Evolutionary conservation across 1,140 invertebrate species (phyloP), one percentile per base, ranked within the genome.

Genomic region (Grapholita molesta): DNA sequence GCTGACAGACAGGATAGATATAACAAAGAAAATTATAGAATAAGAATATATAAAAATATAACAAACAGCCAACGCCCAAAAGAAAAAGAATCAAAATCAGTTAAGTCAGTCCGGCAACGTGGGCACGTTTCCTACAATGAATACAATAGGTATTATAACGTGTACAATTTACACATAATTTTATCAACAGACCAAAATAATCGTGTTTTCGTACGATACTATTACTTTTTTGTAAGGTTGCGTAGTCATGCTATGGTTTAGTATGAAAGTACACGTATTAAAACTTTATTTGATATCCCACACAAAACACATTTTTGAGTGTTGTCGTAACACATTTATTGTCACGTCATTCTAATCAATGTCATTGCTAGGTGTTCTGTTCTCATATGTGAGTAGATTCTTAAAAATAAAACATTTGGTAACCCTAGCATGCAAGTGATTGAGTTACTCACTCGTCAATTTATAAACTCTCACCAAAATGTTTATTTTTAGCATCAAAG

Each of bases 401-500:
- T 35, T 9, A 1, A 11, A 35, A 8, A 11, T 8, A 35, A 15
- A 32, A 21, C 3, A 6, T 30, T 61, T 61, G 24, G 8, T n/a
- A 25, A 12, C 55, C 55, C 55, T 61, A 28, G 0, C 7, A 5
- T 61, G 3, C 12, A 18, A 18, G 55, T 25, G 55, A 61, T 61
- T 32, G 55, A 61, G 55, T 61, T 76, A 68, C 73, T 64, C 66
- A 65, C 57, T 61, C 70, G 64, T 25, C 68, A 61, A 73, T 69
- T 79, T 72, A 78, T 74, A 71, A 65, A 61, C 18, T 30, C 64
- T 70, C 61, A 71, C 65, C 67, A 23, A 78, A 76, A 72, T 78
- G 72, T 74, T 73, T 71, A 61, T 61, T 61, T 30, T 61, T 61
- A 61, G 55, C 24, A 12, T 18, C 64, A 11, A 15, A 23, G 33